phyloP scores from a whole-genome alignment of 2,797 vertebrate species.

The Lepus townsendii region DNA sequence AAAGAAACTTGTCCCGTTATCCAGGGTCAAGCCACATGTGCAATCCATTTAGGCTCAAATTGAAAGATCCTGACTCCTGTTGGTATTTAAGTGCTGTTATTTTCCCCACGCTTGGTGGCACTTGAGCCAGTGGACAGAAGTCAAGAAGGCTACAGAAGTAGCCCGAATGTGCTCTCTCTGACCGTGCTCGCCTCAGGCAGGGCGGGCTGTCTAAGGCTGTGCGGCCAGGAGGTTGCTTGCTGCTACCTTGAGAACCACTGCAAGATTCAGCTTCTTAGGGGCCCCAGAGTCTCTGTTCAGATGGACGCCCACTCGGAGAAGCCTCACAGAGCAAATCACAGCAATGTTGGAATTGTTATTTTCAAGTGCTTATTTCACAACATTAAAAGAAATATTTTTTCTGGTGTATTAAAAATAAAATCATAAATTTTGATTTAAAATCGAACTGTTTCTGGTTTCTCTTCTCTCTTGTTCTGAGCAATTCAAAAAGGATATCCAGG shows the following conservation, averaged over 20 bases:
- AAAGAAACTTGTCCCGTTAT: background rate
- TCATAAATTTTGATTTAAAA: slow-evolving; percentile 91
- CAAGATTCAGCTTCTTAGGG: slow-evolving; percentile 79
- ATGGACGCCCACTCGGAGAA: slow-evolving; percentile 58
- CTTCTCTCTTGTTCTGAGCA: background rate
- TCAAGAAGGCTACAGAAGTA: background rate
- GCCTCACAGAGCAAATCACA: slow-evolving; percentile 86
- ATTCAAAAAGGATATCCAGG: background rate
- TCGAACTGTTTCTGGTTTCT: slow-evolving; percentile 72
- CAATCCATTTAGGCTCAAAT: background rate
- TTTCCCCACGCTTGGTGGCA: background rate
- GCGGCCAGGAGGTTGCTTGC: slow-evolving; percentile 72
- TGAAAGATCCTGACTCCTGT: background rate
- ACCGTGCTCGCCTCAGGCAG: slow-evolving; percentile 53
- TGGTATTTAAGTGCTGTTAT: background rate
- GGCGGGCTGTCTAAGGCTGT: slow-evolving; percentile 62
- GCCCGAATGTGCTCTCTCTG: background rate
- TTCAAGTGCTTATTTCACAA: slow-evolving; percentile 90
- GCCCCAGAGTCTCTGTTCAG: slow-evolving; percentile 81
- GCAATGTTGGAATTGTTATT: slow-evolving; percentile 88
- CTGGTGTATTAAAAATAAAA: slow-evolving; percentile 91
- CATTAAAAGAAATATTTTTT: slow-evolving; percentile 89
- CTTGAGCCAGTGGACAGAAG: slow-evolving; percentile 55
- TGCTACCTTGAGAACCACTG: slow-evolving; percentile 81
- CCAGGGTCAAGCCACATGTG: background rate